phyloP scores from a whole-genome alignment of 37 sponge, comb jelly and placozoan species.

The Ephydatia muelleri region DNA sequence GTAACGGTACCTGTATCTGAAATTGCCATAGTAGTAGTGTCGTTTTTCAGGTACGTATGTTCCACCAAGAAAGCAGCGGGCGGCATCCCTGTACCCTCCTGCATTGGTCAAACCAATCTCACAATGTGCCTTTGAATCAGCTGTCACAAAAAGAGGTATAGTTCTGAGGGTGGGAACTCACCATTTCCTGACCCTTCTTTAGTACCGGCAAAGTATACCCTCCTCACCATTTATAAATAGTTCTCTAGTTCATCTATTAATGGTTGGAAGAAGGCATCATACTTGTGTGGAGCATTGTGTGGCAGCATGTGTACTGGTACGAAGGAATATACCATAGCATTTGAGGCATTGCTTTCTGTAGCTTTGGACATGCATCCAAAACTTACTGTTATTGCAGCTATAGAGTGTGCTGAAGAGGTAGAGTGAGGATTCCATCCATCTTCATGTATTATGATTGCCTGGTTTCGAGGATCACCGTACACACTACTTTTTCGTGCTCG shows the following conservation, averaged over 20 bases:
- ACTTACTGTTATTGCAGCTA: constrained; percentile 23
- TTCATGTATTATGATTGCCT: constrained; percentile 17
- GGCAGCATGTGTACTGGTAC: constrained; percentile 4
- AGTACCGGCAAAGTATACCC: too few relatives aligned
- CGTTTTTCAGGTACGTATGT: not conserved
- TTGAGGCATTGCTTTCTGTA: too few relatives aligned
- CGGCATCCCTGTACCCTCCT: not conserved
- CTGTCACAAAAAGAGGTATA: not conserved
- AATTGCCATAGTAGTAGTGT: constrained; percentile 7
- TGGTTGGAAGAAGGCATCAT: too few relatives aligned
- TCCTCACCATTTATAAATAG: too few relatives aligned
- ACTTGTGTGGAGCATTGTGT: too few relatives aligned
- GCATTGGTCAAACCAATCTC: constrained; percentile 7
- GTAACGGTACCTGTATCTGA: not conserved
- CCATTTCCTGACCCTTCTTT: too few relatives aligned
- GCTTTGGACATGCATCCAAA: constrained; percentile 17
- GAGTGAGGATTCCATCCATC: constrained; percentile 23
- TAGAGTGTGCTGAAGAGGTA: constrained; percentile 11
- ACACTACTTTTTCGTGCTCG: too few relatives aligned
- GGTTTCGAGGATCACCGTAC: constrained; percentile 27
- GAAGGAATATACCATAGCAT: constrained; percentile 10
- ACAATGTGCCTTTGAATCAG: constrained; percentile 1
- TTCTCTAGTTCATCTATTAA: too few relatives aligned
- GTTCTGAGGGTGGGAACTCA: too few relatives aligned
- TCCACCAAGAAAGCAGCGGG: not conserved